These are phyloP conservation scores for Latrodectus elegans DNA, from an alignment of 2,888 invertebrate species.

Conservation along the genomic window DNA sequence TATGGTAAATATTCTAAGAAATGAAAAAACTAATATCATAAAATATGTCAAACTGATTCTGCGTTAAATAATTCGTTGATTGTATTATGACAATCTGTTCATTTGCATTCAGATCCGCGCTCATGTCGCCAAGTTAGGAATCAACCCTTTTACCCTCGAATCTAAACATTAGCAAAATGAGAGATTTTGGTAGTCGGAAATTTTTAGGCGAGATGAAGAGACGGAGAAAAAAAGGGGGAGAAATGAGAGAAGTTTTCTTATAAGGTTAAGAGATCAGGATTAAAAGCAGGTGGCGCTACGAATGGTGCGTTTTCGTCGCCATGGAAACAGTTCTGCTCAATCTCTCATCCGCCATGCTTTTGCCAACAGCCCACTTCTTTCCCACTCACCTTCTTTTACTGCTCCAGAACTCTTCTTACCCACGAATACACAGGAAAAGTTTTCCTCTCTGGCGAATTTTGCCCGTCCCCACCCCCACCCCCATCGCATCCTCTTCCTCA, in stretches of 20 bases:
- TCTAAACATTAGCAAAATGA: conserved; percentile 29
- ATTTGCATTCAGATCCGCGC: conserved; percentile 6
- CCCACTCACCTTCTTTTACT: conserved; percentile 65
- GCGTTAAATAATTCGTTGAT: too few species aligned
- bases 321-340: conserved; percentile 31
- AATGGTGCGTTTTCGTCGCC: conserved; percentile 36
- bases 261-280: conserved; percentile 10
- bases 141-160: neutral
- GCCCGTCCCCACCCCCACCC: conserved; percentile 21
- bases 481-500: conserved; percentile 4
- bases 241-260: conserved; percentile 3
- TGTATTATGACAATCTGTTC: neutral
- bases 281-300: conserved; percentile 51
- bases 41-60: too few species aligned
- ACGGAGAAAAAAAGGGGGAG: neutral
- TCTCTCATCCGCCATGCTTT: conserved; percentile 61
- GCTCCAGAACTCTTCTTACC: conserved; percentile 68
- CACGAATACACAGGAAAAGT: conserved; percentile 69
- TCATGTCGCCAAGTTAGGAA: conserved; percentile 1
- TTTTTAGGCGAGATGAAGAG: neutral
- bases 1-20: too few species aligned
- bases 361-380: conserved; percentile 64
- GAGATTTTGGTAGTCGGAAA: conserved; percentile 24
- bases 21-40: too few species aligned
- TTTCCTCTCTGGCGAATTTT: conserved; percentile 68